Percentiles rank a stretch among this genome's conserved stretches.
These are phyloP conservation scores for Ceratina australensis DNA, from an alignment of 1,140 invertebrate genomes.

Conservation along the genomic window DNA sequence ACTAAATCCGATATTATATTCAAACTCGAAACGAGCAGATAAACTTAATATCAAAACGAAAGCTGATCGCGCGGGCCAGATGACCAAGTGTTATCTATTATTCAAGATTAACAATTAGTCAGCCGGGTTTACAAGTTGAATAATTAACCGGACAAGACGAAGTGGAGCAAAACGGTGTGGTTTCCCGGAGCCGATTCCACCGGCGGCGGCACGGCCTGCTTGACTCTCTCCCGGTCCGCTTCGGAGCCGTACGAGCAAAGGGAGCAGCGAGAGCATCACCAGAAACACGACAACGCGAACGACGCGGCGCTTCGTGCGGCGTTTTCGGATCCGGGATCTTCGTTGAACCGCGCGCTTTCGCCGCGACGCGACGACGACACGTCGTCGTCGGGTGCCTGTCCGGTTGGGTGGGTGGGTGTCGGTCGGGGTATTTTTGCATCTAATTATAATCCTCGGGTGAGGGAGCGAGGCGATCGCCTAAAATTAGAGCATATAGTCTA, in stretches of 20 bases:
- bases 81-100: slow-evolving; percentile 18
- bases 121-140: slow-evolving; percentile 15
- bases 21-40: too few relatives aligned
- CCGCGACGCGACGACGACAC: slow-evolving; percentile 16
- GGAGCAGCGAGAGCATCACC: slow-evolving; percentile 4
- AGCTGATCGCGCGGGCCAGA: neutral
- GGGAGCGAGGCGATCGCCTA: slow-evolving; percentile 79
- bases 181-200: slow-evolving; percentile 8
- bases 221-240: neutral
- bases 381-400: slow-evolving; percentile 13
- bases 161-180: slow-evolving; percentile 29
- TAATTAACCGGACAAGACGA: slow-evolving; percentile 43
- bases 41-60: neutral
- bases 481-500: slow-evolving; percentile 79
- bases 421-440: slow-evolving; percentile 78
- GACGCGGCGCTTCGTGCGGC: slow-evolving; percentile 17
- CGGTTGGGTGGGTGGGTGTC: slow-evolving; percentile 63
- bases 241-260: neutral
- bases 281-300: slow-evolving; percentile 31
- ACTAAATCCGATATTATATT: too few relatives aligned
- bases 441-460: slow-evolving; percentile 79
- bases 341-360: slow-evolving; percentile 53
- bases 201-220: neutral
- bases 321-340: slow-evolving; percentile 44
- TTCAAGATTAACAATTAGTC: slow-evolving; percentile 43